These are phyloP conservation scores for Dryas iulia DNA, from an alignment of 1,140 invertebrate species.

Conservation along the genomic window DNA sequence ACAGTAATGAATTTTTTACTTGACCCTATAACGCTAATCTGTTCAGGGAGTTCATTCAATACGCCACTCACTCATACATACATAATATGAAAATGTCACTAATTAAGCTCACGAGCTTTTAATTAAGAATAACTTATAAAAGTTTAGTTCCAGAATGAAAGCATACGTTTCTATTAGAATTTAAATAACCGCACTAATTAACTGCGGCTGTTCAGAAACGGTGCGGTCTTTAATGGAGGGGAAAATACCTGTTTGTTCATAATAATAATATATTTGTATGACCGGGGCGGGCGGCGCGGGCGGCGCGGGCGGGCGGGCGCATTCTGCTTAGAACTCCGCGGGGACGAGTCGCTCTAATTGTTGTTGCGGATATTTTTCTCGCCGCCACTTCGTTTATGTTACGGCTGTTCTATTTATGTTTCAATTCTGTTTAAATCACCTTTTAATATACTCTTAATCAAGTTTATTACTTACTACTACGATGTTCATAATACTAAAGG, in stretches of 20 bases:
- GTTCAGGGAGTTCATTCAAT: background rate
- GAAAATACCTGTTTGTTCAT: slow-evolving; percentile 3
- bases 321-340: background rate
- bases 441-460: too few species aligned
- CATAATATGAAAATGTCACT: background rate
- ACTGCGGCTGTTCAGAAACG: background rate
- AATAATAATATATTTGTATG: background rate
- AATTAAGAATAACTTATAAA: slow-evolving; percentile 4
- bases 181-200: slow-evolving; percentile 1
- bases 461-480: too few species aligned
- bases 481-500: too few species aligned
- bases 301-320: too few species aligned
- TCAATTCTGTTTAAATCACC: background rate
- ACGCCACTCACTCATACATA: background rate
- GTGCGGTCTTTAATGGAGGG: background rate
- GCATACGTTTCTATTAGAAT: slow-evolving; percentile 3
- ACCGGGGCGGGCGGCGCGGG: background rate
- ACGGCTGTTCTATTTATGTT: background rate
- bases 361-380: background rate
- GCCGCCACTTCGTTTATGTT: background rate
- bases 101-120: background rate
- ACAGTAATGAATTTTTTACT: background rate
- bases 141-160: background rate
- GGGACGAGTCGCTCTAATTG: background rate
- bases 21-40: background rate